Evolutionary conservation across 2,113 vertebrate genomes (phyloP).

Genomic region (Calidris pugnax): DNA sequence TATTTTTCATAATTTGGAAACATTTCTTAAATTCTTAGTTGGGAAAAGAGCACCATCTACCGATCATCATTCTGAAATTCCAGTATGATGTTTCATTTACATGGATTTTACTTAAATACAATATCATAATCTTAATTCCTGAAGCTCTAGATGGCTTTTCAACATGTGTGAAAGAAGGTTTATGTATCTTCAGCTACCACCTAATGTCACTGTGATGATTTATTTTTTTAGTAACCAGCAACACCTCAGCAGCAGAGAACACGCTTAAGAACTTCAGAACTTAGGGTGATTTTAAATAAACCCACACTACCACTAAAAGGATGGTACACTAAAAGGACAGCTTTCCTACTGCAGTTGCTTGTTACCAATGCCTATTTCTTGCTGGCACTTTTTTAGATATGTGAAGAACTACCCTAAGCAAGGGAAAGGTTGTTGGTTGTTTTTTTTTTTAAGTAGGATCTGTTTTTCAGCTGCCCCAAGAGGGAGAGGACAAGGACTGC

Average conservation of each 20-base stretch:
- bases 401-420: not conserved
- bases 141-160: not conserved
- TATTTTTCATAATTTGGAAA: not conserved
- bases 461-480: not conserved
- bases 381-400: not conserved
- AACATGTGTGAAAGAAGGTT: not conserved
- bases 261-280: not conserved
- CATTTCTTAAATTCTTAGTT: not conserved
- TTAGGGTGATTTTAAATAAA: not conserved
- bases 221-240: not conserved
- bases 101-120: not conserved
- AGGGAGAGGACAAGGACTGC: not conserved
- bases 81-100: not conserved
- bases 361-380: not conserved
- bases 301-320: not conserved
- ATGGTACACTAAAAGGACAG: not conserved
- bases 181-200: not conserved
- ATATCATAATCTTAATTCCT: not conserved
- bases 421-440: not conserved
- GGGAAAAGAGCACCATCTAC: slow-evolving; percentile 48
- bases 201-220: not conserved
- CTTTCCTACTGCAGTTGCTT: not conserved
- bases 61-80: not conserved
- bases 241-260: not conserved
- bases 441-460: not conserved